Percentiles rank a stretch among this genome's conserved stretches.
Conservation (phyloP, 2,797 vertebrate genomes). For the Vespertilio murinus region DNA sequence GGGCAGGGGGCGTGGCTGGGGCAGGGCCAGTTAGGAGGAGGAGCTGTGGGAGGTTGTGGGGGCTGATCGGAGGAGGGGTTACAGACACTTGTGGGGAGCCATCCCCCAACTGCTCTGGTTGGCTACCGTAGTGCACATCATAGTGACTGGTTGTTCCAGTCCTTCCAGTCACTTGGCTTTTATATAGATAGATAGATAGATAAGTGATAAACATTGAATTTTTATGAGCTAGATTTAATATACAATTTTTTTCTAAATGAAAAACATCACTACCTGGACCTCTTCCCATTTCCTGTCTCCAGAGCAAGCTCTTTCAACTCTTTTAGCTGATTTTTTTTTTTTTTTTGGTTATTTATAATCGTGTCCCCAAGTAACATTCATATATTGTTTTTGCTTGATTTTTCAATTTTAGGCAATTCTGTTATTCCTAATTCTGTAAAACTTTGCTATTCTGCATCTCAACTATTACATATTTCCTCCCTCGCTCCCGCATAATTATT, state of each 20-base stretch:
- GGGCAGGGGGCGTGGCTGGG: too few relatives aligned
- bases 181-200: too few relatives aligned
- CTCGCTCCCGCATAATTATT: not conserved
- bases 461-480: not conserved
- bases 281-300: not conserved
- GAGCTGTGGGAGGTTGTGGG: too few relatives aligned
- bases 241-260: not conserved
- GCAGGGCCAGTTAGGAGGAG: too few relatives aligned
- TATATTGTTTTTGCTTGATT: constrained; percentile 22
- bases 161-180: too few relatives aligned
- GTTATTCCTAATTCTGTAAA: constrained; percentile 4
- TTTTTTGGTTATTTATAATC: not conserved
- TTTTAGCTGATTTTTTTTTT: not conserved
- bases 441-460: not conserved
- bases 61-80: too few relatives aligned
- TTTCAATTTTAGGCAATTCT: not conserved
- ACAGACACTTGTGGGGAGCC: too few relatives aligned
- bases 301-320: not conserved
- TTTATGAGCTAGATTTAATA: not conserved
- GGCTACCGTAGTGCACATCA: too few relatives aligned
- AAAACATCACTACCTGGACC: not conserved
- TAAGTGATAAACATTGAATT: constrained; percentile 11
- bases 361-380: not conserved
- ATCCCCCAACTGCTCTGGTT: too few relatives aligned
- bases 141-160: too few relatives aligned